Base-by-base conservation (phyloP, 2,113 vertebrate species). In the Madoqua kirkii region DNA sequence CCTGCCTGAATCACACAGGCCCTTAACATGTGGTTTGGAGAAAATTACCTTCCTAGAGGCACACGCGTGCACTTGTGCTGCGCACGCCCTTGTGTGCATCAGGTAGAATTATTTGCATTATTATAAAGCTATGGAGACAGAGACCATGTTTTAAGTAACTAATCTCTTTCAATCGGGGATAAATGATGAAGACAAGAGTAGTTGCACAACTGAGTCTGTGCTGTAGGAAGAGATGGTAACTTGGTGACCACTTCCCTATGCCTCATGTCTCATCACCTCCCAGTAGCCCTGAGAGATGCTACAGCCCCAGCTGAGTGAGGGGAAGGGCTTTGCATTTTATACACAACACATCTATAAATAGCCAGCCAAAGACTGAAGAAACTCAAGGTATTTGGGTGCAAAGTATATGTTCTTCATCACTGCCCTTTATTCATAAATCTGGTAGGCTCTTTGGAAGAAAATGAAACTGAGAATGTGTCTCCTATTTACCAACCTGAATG, bases 291-390 rank as follows among this genome's bases (percentile, higher is more conserved):
- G 19, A 5, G 12, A 64, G 54, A 11, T 4, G 9, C 74, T 2
- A 3, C 21, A 15, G 2, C 23, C 3, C 3, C 8, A 23, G 50
- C 33, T 3, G n/a, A 31, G 19, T 3, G 33, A 31, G 27, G 54
- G 3, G 59, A n/a, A 12, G 13, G 27, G 19, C 2, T 33, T 13
- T n/a, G 36, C 48, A 2, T 4, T 48, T 78, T 0, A 31, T 36
- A 40, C 33, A 7, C 3, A 16, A 3, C 0, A 1, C 2, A 2
- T 45, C 62, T 83, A 3, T 27, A 21, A 83, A 43, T 7, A 29
- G 85, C 31, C n/a, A 27, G 31, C 7, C 2, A 33, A 78, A 12
- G 43, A 27, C 1, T 27, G 33, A 40, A 43, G 36, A 54, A 43
- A 45, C 6, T 36, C 4, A 31, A 50, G 31, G 14, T 36, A 83